These are phyloP conservation scores for Thamnophis elegans DNA, from an alignment of 2,797 vertebrate species.

Conservation along the genomic window DNA sequence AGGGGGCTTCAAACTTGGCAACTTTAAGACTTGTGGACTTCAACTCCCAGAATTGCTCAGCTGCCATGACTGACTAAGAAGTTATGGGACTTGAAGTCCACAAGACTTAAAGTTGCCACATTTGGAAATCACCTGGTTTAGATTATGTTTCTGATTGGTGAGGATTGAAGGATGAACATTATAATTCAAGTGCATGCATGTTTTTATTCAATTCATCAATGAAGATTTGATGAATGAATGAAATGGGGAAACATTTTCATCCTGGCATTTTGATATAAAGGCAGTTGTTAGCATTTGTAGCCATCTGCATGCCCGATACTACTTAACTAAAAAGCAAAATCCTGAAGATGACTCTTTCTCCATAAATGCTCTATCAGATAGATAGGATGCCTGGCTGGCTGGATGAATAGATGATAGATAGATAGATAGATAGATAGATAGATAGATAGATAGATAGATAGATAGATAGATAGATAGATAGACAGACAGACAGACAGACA, in stretches of 20 bases:
- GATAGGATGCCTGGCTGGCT: too few relatives aligned
- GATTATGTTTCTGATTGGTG: background rate
- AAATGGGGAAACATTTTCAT: background rate
- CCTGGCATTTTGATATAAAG: background rate
- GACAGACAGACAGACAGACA: too few relatives aligned
- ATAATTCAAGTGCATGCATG: background rate
- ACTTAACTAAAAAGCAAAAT: background rate
- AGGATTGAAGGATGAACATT: background rate
- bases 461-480: too few relatives aligned
- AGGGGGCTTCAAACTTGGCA: background rate
- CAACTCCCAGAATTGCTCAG: background rate
- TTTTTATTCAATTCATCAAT: background rate
- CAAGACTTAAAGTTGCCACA: background rate
- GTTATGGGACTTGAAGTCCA: background rate
- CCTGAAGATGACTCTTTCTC: background rate
- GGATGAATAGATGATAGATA: too few relatives aligned
- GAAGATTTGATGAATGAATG: background rate
- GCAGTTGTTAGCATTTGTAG: background rate
- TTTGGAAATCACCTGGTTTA: background rate
- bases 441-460: too few relatives aligned
- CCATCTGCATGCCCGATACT: background rate
- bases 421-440: too few relatives aligned
- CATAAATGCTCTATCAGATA: background rate
- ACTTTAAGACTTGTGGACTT: background rate
- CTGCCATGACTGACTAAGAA: background rate